Evolutionary conservation across 2,888 invertebrate species (phyloP), one percentile per base, ranked within the genome.

Genomic region (Hirtodrosophila trivittata): DNA sequence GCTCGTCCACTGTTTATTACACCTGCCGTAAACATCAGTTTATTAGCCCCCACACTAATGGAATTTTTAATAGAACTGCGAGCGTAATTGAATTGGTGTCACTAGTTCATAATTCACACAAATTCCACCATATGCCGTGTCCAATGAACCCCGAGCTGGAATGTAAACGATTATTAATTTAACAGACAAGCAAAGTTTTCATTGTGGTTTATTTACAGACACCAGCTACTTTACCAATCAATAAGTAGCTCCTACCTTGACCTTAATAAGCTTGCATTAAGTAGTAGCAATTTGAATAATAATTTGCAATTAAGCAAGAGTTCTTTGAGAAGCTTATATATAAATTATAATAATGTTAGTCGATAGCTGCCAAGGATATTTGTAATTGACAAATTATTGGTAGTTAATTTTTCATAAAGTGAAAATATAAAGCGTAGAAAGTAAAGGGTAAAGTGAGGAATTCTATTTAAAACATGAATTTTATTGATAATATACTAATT

Each of bases 11-110:
- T 58, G 49, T 52, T 58, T 59, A 52, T 62, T 56, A 55, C 60
- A 47, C 56, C 57, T 33, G 25, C 30, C 14, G 26, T 26, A 37
- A 30, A 26, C 16, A 25, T 1, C 2, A 6, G 13, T 13, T n/a
- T 12, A 25, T 9, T 18, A 7, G 18, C 10, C 13, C 18, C 25
- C 35, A 4, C n/a, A 26, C 28, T 59, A 62, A 77, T 65, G 35
- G 71, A 68, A 77, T 84, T 77, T 71, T 81, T 59, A 77, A 81
- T 81, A 14, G 1, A 16, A 30, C 5, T 57, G 28, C 5, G 14
- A 43, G 50, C 37, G 39, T 71, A 74, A 84, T 81, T 66, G 77
- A 66, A 60, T 33, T 49, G 74, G 77, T 63, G 58, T 60, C 54
- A 38, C 35, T n/a, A n/a, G n/a, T n/a, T n/a, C n/a, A n/a, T n/a